Base-by-base conservation (phyloP, 2,888 invertebrate genomes). In the Leucania comma region DNA sequence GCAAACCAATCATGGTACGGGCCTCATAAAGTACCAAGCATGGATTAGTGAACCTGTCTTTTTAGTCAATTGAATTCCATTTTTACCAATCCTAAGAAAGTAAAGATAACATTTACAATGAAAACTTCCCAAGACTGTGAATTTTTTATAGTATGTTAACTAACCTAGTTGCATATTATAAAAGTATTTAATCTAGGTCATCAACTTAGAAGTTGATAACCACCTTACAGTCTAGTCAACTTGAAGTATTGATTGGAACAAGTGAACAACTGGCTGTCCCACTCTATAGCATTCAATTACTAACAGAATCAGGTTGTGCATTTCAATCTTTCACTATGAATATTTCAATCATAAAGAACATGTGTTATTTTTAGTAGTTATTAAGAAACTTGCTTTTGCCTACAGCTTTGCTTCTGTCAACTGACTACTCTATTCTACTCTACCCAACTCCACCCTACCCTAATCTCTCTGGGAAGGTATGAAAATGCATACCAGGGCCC, bases 161-260 rank as follows among this genome's bases (percentile, higher is more conserved):
- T 80, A 71, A 75, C 76, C 78, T 71, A 75, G 54, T 65, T 75
- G 61, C 75, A 65, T 78, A 61, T 38, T 57, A 54, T 74, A 64
- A 74, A 72, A 76, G 29, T 46, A 50, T 72, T 26, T 48, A 68
- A 82, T 81, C 79, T 83, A 64, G 81, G 81, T 81, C 83, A 76
- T 72, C 65, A 75, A 72, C 56, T 78, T 66, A 67, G 60, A 65
- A 80, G 72, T 74, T 81, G 81, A 72, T 68, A 65, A 83, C 38
- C 38, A 62, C 64, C 51, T 78, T 64, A 35, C 24, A 57, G 63
- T 48, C 63, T 54, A 53, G 66, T 66, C 60, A 51, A 38, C 54
- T 67, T 69, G 24, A 51, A 51, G 57, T 80, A 76, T 76, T 68
- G 48, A 80, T 68, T 17, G 20, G 26, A 48, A 38, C 26, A 68